Conservation (phyloP, 1,140 invertebrate genomes). For the Coelopa frigida region DNA sequence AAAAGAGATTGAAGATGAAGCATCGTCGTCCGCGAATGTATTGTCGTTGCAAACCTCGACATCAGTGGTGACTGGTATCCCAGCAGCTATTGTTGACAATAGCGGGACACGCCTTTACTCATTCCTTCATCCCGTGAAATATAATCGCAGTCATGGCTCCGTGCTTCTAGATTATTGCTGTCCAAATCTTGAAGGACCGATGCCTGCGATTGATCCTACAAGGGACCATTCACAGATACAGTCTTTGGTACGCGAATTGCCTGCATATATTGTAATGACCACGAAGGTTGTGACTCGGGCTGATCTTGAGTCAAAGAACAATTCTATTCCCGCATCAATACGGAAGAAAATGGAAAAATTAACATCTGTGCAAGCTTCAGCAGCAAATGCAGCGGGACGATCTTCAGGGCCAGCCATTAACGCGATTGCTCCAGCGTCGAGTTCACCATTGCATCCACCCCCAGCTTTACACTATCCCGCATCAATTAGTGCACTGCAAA, state of each 20-base stretch:
- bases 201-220: constrained; percentile 16
- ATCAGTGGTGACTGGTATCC: constrained; percentile 1
- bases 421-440: too few species aligned
- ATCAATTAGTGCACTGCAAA: constrained; percentile 6
- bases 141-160: constrained; percentile 13
- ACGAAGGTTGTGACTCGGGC: constrained; percentile 13
- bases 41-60: constrained; percentile 1
- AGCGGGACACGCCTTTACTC: constrained; percentile 15
- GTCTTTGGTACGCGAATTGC: constrained; percentile 10
- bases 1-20: not conserved
- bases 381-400: not conserved
- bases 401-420: constrained; percentile 5
- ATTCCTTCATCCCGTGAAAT: constrained; percentile 14
- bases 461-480: too few species aligned
- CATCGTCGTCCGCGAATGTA: not conserved
- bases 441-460: too few species aligned
- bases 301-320: constrained; percentile 11
- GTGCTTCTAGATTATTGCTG: constrained; percentile 15
- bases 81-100: constrained; percentile 4
- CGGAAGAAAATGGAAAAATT: constrained; percentile 11
- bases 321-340: constrained; percentile 12
- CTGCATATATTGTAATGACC: constrained; percentile 13
- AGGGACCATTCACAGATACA: constrained; percentile 12
- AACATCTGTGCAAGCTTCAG: not conserved
- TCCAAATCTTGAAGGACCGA: constrained; percentile 15